These are phyloP conservation scores for Pollimyrus isidori DNA, from an alignment of 2,113 vertebrate species.

Conservation along the genomic window DNA sequence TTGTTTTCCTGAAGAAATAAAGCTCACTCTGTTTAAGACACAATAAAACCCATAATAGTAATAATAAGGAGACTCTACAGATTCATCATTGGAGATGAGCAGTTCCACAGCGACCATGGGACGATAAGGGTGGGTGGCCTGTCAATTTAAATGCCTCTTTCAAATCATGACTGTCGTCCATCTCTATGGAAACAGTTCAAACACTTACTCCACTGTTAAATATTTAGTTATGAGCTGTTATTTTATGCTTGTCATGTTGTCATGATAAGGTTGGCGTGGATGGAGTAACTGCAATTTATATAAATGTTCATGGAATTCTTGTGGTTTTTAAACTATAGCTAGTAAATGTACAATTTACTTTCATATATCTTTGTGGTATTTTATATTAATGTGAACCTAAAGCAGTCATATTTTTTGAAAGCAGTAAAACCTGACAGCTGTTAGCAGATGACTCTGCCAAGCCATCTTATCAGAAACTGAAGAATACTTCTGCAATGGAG, in stretches of 20 bases:
- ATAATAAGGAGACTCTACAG: neutral
- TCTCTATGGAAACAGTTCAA: neutral
- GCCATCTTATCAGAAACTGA: neutral
- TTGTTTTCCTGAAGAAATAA: neutral
- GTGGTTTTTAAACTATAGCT: neutral
- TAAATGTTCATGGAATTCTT: neutral
- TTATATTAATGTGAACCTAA: neutral
- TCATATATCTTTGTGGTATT: neutral
- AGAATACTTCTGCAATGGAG: neutral
- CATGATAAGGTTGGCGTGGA: neutral
- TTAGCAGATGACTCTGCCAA: neutral
- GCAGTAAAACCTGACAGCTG: neutral
- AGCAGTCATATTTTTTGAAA: neutral
- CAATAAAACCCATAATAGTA: neutral
- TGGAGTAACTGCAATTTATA: neutral
- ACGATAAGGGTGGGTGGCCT: neutral
- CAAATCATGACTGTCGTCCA: neutral
- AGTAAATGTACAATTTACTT: neutral
- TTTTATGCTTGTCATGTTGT: neutral
- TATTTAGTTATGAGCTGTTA: neutral
- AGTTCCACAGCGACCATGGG: neutral
- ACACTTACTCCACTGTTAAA: conserved; percentile 4
- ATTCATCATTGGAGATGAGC: neutral
- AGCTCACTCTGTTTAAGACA: neutral
- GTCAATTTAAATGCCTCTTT: neutral